These are phyloP conservation scores for Gallinago media DNA, from an alignment of 2,113 vertebrate species.

Conservation along the genomic window DNA sequence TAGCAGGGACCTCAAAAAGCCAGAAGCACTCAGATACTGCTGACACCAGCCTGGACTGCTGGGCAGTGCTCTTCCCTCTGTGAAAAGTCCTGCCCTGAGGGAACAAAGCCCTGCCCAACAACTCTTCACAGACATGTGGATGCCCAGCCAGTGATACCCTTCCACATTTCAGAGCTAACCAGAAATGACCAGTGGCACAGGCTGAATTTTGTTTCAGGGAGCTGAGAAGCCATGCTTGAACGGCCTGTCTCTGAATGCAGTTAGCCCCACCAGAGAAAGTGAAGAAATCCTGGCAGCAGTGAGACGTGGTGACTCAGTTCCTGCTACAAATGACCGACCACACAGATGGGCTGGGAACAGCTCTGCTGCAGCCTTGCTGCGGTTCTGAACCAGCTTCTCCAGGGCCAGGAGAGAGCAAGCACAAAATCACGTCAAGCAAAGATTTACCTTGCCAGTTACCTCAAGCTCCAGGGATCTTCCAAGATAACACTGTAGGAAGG, in stretches of 20 bases:
- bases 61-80: not conserved
- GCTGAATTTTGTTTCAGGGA: not conserved
- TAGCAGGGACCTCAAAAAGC: not conserved
- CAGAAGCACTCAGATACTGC: not conserved
- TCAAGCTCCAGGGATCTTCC: not conserved
- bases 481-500: not conserved
- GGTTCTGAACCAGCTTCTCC: not conserved
- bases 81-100: not conserved
- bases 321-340: not conserved
- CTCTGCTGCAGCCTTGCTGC: not conserved
- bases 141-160: not conserved
- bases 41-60: not conserved
- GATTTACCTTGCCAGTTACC: not conserved
- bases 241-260: not conserved
- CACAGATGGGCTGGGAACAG: rapidly evolving
- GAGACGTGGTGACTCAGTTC: not conserved
- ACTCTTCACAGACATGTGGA: not conserved
- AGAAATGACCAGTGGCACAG: not conserved
- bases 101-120: not conserved
- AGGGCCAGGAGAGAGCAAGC: not conserved
- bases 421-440: not conserved
- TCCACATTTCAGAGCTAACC: not conserved
- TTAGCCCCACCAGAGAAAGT: not conserved
- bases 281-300: not conserved
- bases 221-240: not conserved